Percentiles rank a stretch among this genome's conserved stretches.
Evolutionary conservation across 2,888 invertebrate genomes (phyloP).

Genomic region (Cantharis rustica): DNA sequence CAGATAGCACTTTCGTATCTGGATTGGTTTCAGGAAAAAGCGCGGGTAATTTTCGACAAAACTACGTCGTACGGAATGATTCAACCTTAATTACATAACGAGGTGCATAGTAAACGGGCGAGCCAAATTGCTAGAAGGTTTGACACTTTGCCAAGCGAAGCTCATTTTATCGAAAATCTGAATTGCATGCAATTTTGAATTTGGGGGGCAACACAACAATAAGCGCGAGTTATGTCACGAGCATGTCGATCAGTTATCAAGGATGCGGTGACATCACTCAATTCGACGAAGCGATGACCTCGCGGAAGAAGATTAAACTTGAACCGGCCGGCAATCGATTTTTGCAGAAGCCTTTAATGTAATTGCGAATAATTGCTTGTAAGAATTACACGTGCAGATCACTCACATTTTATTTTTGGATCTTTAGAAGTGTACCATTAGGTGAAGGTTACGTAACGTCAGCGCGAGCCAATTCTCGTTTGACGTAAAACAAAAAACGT

Average conservation of each 20-base stretch:
- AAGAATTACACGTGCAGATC: background rate
- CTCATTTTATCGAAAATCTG: background rate
- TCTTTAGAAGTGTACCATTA: slow-evolving; percentile 12
- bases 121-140: background rate
- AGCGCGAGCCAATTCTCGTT: background rate
- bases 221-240: background rate
- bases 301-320: background rate
- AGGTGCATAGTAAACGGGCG: background rate
- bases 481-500: background rate
- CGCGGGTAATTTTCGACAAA: background rate
- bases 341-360: background rate
- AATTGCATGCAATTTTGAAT: background rate
- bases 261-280: background rate
- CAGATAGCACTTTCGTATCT: no score
- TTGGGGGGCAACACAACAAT: no score
- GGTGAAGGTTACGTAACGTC: slow-evolving; percentile 35
- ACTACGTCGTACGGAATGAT: background rate
- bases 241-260: background rate
- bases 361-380: no score
- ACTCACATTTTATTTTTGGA: background rate
- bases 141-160: background rate
- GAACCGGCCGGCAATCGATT: background rate
- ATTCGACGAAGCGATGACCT: background rate
- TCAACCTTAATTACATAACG: background rate
- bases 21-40: no score